Conservation (phyloP, 2,797 vertebrate species). For the Neosilurus mollespiculum region DNA sequence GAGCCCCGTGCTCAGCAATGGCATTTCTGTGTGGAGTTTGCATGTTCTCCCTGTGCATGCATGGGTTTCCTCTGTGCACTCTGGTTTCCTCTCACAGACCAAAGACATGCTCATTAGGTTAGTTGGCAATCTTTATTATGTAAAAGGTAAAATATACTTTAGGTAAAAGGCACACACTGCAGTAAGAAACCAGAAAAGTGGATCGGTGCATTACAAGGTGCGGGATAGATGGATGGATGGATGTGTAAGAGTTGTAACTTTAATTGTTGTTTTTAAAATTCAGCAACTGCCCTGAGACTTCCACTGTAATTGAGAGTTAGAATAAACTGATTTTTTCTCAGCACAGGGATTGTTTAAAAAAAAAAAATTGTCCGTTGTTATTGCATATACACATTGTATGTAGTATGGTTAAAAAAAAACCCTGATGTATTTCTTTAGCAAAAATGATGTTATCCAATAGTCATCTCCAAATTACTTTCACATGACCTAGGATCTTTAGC, state of each 20-base stretch:
- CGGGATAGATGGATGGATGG: no score
- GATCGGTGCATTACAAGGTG: no score
- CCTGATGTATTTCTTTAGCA: slow-evolving; percentile 8
- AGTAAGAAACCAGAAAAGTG: no score
- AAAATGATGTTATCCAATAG: slow-evolving; percentile 3
- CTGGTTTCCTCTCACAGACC: no score
- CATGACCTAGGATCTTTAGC: slow-evolving; percentile 48
- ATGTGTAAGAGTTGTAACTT: not conserved
- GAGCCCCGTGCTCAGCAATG: no score
- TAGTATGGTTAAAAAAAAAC: not conserved
- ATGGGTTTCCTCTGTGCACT: no score
- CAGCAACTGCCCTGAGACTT: not conserved
- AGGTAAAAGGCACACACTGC: no score
- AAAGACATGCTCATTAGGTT: no score
- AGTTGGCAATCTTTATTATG: no score
- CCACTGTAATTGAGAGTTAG: not conserved
- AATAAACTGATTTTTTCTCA: not conserved
- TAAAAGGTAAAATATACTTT: no score
- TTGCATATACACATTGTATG: not conserved
- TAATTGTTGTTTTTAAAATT: not conserved
- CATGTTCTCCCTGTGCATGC: no score
- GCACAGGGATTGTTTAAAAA: not conserved
- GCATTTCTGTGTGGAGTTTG: no score
- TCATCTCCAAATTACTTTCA: slow-evolving; percentile 38
- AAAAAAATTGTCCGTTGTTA: not conserved